A percentile compares a stretch with the other conserved stretches of the same genome.
Evolutionary conservation across 2,113 vertebrate genomes (phyloP).

Genomic region (Trogon surrucura): DNA sequence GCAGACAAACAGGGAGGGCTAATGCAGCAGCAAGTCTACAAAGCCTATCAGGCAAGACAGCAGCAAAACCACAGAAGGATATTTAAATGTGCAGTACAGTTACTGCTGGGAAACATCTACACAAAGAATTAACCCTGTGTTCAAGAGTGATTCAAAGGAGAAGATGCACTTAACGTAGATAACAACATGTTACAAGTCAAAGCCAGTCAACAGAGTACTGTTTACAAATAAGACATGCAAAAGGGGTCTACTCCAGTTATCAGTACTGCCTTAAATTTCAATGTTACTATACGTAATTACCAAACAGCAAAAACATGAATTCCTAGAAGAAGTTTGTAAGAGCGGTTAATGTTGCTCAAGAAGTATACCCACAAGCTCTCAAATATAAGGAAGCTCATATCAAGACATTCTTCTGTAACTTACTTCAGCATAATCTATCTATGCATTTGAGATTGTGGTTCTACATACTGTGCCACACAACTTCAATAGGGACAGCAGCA

Average conservation of each 20-base stretch:
- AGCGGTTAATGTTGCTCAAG: background rate
- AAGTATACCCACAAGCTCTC: background rate
- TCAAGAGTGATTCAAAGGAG: background rate
- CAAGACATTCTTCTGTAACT: background rate
- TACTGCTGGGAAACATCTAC: background rate
- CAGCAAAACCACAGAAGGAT: background rate
- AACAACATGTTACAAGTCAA: background rate
- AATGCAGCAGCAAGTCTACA: background rate
- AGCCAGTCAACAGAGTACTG: background rate
- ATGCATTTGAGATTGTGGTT: background rate
- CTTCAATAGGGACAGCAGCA: background rate
- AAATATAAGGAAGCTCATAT: background rate
- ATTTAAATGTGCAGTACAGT: background rate
- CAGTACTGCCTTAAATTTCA: background rate
- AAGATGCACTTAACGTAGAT: background rate
- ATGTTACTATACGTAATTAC: background rate
- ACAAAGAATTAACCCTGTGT: background rate
- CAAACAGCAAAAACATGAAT: background rate
- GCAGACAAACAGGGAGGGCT: constrained; percentile 41
- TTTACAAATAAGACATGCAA: background rate
- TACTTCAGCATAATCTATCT: background rate
- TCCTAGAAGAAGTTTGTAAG: background rate
- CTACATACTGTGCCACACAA: background rate
- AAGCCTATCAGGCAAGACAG: background rate
- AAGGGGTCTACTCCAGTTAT: background rate